phyloP scores from a whole-genome alignment of 2,888 invertebrate species.

The Melikaiella ostensackeni region DNA sequence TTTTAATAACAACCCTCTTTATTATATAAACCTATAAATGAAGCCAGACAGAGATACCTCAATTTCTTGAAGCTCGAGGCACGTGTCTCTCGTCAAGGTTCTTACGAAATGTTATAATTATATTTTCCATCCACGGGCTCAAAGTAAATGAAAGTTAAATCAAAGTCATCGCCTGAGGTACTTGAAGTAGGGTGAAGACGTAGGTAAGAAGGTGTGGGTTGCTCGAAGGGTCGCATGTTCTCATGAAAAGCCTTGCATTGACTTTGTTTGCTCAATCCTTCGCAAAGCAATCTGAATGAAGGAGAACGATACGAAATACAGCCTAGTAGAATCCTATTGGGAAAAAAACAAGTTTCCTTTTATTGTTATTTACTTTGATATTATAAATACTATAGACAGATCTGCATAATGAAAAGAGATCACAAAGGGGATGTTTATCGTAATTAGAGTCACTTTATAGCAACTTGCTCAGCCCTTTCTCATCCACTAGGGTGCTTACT shows the following conservation, averaged over 20 bases:
- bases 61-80: neutral
- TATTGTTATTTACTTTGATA: neutral
- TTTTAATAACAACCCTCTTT: no score
- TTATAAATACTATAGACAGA: neutral
- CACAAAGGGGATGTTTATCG: neutral
- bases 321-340: conserved; percentile 5
- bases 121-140: conserved; percentile 63
- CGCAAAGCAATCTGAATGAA: conserved; percentile 7
- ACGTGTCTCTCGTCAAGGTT: neutral
- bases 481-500: neutral
- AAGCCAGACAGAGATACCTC: neutral
- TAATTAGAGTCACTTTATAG: neutral
- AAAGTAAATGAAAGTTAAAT: conserved; percentile 69
- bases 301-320: conserved; percentile 22
- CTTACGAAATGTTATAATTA: conserved; percentile 64
- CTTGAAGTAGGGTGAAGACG: conserved; percentile 41
- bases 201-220: conserved; percentile 45
- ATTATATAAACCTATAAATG: neutral
- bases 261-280: conserved; percentile 46
- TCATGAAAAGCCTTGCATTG: conserved; percentile 43
- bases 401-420: neutral
- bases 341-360: neutral
- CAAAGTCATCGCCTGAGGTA: conserved; percentile 62
- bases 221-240: conserved; percentile 40
- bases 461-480: neutral